These are phyloP conservation scores for Melanophora roralis DNA, from an alignment of 2,888 invertebrate species.

Conservation along the genomic window DNA sequence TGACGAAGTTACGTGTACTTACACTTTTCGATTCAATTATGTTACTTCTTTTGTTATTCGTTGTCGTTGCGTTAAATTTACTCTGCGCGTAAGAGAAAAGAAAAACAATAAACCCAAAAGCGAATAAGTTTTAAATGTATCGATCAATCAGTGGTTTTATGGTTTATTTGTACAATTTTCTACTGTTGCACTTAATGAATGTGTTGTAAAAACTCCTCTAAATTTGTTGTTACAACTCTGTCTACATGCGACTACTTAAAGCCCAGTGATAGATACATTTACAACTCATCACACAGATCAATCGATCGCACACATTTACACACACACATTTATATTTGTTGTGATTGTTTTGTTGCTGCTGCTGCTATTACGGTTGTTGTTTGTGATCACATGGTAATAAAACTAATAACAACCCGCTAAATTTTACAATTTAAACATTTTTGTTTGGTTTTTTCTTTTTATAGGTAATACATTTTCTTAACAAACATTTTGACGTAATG, in stretches of 20 bases:
- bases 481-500: too few relatives aligned
- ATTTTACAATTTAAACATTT: slow-evolving; percentile 65
- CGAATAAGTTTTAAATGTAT: slow-evolving; percentile 49
- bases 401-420: slow-evolving; percentile 77
- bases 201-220: slow-evolving; percentile 45
- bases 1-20: slow-evolving; percentile 4
- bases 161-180: slow-evolving; percentile 63
- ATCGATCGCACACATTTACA: not conserved
- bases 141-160: slow-evolving; percentile 62
- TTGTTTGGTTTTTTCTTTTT: slow-evolving; percentile 2
- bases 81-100: not conserved
- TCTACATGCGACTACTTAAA: not conserved
- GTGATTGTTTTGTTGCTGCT: not conserved
- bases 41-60: not conserved
- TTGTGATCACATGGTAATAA: slow-evolving; percentile 70
- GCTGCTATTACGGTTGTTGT: slow-evolving; percentile 37
- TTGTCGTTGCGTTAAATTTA: not conserved
- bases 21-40: not conserved
- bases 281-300: slow-evolving; percentile 14
- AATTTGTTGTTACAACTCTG: slow-evolving; percentile 21
- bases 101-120: not conserved
- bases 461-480: slow-evolving; percentile 15
- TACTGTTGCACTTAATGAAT: slow-evolving; percentile 30
- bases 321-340: not conserved
- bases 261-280: not conserved